These are phyloP conservation scores for Anoplophora glabripennis DNA, from an alignment of 1,140 invertebrate genomes.

Conservation along the genomic window DNA sequence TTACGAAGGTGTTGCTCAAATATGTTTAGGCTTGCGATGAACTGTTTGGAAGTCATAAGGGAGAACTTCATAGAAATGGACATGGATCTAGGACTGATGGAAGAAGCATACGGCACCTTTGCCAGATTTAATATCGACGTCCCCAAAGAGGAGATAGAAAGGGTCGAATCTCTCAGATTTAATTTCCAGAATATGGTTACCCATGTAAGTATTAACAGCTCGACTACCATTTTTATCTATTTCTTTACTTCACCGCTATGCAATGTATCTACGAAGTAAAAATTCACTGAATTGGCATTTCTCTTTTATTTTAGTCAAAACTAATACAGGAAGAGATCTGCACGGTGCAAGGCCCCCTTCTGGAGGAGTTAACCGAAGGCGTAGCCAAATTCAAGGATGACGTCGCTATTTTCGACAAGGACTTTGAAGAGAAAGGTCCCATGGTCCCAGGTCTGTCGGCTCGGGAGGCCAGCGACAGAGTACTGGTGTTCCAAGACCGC, in stretches of 20 bases:
- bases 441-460: constrained; percentile 79
- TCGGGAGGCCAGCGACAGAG: constrained; percentile 76
- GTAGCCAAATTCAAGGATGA: constrained; percentile 67
- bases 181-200: constrained; percentile 74
- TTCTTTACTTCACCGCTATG: neutral
- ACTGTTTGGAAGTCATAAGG: constrained; percentile 70
- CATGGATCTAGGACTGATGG: constrained; percentile 68
- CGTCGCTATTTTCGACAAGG: constrained; percentile 66
- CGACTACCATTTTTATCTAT: too few relatives aligned
- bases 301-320: constrained; percentile 56
- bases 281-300: too few relatives aligned
- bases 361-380: constrained; percentile 67
- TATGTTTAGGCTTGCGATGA: constrained; percentile 61
- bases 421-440: constrained; percentile 75
- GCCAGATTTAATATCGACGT: constrained; percentile 68
- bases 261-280: neutral
- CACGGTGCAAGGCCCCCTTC: constrained; percentile 72
- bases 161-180: constrained; percentile 72
- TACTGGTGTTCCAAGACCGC: constrained; percentile 49
- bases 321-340: constrained; percentile 69
- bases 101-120: constrained; percentile 76
- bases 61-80: constrained; percentile 75
- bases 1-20: neutral
- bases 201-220: constrained; percentile 55
- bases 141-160: constrained; percentile 73